These are phyloP conservation scores for Caerostris extrusa DNA, from an alignment of 1,140 invertebrate genomes.

Conservation along the genomic window DNA sequence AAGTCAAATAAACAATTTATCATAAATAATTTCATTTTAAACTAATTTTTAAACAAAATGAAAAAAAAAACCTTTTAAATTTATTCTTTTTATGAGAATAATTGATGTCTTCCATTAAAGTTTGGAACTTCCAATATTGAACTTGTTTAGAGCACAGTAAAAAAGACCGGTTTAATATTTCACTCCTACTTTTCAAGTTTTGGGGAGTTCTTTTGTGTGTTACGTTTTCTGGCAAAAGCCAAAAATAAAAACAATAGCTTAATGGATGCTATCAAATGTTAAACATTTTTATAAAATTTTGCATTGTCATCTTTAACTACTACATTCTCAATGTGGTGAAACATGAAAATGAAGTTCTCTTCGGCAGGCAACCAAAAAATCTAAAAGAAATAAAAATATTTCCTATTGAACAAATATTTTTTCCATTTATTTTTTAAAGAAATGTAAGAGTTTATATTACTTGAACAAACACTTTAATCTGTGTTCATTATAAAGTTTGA, in stretches of 20 bases:
- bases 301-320: conserved; percentile 19
- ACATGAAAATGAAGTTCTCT: background rate
- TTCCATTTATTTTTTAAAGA: too few species aligned
- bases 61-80: background rate
- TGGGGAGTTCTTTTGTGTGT: background rate
- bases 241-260: background rate
- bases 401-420: too few species aligned
- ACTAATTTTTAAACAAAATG: background rate
- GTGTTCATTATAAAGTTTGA: too few species aligned
- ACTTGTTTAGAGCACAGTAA: background rate
- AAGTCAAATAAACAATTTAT: background rate
- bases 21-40: background rate
- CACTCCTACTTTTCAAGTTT: conserved; percentile 15
- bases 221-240: background rate
- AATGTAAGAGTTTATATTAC: too few species aligned
- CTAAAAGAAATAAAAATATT: too few species aligned
- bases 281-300: conserved; percentile 8
- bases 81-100: background rate
- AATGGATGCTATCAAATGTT: conserved; percentile 3
- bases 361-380: background rate
- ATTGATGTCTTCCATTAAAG: background rate
- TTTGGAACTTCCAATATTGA: background rate
- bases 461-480: too few species aligned
- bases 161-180: conserved; percentile 14
- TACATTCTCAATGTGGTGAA: background rate